Percentiles rank a stretch among this genome's conserved stretches.
phyloP scores from a whole-genome alignment of 2,113 vertebrate genomes.

The Perccottus glenii region DNA sequence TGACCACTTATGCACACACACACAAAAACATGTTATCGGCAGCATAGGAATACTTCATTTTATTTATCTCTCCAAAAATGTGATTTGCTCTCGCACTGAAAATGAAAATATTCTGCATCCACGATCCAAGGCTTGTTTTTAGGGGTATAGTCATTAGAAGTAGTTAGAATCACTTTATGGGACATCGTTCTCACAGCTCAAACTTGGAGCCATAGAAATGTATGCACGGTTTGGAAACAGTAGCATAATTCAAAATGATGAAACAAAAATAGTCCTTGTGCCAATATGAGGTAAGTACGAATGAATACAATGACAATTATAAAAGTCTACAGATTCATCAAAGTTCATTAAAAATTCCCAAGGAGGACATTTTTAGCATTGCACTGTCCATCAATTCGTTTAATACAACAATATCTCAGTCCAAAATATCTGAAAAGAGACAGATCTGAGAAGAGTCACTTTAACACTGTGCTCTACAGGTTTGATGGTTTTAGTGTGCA shows the following conservation, averaged over 20 bases:
- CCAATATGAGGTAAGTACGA: slow-evolving; percentile 30
- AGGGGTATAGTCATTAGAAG: background rate
- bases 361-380: background rate
- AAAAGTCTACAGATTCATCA: background rate
- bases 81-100: too few relatives aligned
- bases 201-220: background rate
- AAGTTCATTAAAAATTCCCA: slow-evolving; percentile 5
- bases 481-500: background rate
- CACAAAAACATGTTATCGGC: too few relatives aligned
- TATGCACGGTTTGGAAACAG: slow-evolving; percentile 14
- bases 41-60: too few relatives aligned
- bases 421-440: background rate
- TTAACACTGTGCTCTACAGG: background rate
- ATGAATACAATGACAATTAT: slow-evolving; percentile 11
- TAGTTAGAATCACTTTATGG: background rate
- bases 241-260: slow-evolving; percentile 21
- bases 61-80: too few relatives aligned
- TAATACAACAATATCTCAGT: background rate
- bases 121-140: too few relatives aligned
- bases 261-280: background rate
- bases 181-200: background rate
- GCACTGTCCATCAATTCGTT: background rate
- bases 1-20: too few relatives aligned
- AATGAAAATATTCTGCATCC: too few relatives aligned
- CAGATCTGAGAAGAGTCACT: background rate